Conservation (phyloP, 2,888 invertebrate species). For the Ferdinandea cuprea region DNA sequence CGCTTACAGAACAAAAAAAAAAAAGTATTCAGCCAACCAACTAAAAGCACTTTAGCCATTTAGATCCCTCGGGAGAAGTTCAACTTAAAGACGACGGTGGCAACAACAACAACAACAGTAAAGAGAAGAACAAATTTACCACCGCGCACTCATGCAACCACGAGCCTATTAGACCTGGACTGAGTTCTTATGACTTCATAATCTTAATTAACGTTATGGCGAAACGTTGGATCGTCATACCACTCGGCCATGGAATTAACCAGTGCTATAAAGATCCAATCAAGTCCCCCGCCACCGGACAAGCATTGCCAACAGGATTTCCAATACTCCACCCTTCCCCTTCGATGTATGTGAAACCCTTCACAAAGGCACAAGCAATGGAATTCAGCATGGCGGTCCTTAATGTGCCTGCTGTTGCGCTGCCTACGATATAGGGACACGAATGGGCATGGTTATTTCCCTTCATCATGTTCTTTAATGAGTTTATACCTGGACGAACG, state of each 20-base stretch:
- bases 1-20: conserved; percentile 5
- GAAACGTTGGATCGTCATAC: conserved; percentile 65
- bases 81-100: not conserved
- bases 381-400: conserved; percentile 74
- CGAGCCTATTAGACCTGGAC: conserved; percentile 65
- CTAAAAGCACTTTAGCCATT: conserved; percentile 70
- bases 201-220: conserved; percentile 83
- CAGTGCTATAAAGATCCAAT: conserved; percentile 73
- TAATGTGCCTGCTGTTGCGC: conserved; percentile 64
- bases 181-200: conserved; percentile 82
- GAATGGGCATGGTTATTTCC: conserved; percentile 73
- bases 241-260: conserved; percentile 67
- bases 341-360: conserved; percentile 34
- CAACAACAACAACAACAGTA: too few species aligned
- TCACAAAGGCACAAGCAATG: conserved; percentile 45
- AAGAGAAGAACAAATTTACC: not conserved
- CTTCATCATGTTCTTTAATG: conserved; percentile 73
- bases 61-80: conserved; percentile 47
- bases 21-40: conserved; percentile 19
- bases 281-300: conserved; percentile 56
- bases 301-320: conserved; percentile 60
- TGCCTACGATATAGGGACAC: conserved; percentile 49
- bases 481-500: conserved; percentile 64
- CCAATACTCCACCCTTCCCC: not conserved
- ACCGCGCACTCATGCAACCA: conserved; percentile 74